Evolutionary conservation across 2,888 invertebrate species (phyloP), one percentile per base, ranked within the genome.

Genomic region (Phaonia tiefii): DNA sequence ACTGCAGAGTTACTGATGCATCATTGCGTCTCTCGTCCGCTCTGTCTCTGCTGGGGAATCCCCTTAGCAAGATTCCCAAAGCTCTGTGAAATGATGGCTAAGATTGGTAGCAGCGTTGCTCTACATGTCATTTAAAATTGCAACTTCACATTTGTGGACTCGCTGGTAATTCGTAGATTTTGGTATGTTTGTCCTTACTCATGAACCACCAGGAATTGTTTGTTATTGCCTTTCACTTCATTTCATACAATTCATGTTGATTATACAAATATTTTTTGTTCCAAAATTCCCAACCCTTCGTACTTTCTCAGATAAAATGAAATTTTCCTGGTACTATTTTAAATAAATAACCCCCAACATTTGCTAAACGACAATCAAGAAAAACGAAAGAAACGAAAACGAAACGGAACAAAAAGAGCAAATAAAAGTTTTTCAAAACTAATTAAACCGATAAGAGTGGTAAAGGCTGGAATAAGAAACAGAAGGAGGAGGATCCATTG

Each of bases 401-500:
- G 42, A 74, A 72, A 74, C 79, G 72, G 70, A 63, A 20, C 39
- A 67, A 69, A 31, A 76, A 69, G 75, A 77, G 82, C 80, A 80
- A 83, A 84, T 82, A 84, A 82, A 81, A 83, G 81, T 82, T 84
- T 75, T 83, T 82, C 74, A 42, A 84, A 85, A 85, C 84, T 85
- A 85, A 85, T 85, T 85, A 85, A 84, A 83, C 81, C 83, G 84
- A 85, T 85, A 84, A 85, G 84, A 85, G 83, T 67, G 83, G 73
- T 82, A 75, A 77, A 80, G 63, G 63, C 63, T 37, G 63, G 15
- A 63, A 63, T 63, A 71, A 67, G 66, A 39, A 77, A 75, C 78
- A 65, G 72, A 72, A 63, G 37, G 58, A 31, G 58, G 60, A 71
- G 25, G 54, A 78, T 71, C 71, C 71, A 72, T 71, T 56, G 75